These are phyloP conservation scores for Protonibea diacanthus DNA, from an alignment of 2,797 vertebrate species.

Conservation along the genomic window DNA sequence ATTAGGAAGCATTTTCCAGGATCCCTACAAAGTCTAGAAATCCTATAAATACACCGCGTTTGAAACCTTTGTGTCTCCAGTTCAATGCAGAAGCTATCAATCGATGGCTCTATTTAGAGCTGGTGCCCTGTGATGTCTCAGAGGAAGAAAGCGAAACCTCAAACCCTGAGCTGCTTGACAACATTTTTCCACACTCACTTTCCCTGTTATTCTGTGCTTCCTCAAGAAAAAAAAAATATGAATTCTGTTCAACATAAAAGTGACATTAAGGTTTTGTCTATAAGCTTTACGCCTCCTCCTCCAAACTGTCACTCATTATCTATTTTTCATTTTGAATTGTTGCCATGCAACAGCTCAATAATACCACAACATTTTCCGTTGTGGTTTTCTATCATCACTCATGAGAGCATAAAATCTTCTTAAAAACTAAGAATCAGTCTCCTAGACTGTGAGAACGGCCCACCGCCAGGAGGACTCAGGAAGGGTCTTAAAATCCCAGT, in stretches of 20 bases:
- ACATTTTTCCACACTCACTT: constrained; percentile 37
- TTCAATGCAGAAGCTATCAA: constrained; percentile 73
- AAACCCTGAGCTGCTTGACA: constrained; percentile 38
- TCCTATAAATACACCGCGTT: constrained; percentile 66
- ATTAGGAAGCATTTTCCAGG: constrained; percentile 16
- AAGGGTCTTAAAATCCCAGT: constrained; percentile 48
- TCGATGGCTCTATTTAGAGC: constrained; percentile 79
- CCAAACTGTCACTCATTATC: constrained; percentile 49
- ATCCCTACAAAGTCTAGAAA: constrained; percentile 30
- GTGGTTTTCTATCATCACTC: constrained; percentile 60
- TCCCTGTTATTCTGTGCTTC: constrained; percentile 7
- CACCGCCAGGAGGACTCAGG: constrained; percentile 42
- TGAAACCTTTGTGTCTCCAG: constrained; percentile 65
- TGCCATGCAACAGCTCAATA: constrained; percentile 69
- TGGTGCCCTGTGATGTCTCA: constrained; percentile 67
- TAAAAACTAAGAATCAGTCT: constrained; percentile 57
- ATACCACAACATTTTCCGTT: constrained; percentile 53
- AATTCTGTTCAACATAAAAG: constrained; percentile 39
- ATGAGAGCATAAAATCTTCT: constrained; percentile 49
- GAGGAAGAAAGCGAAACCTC: constrained; percentile 71
- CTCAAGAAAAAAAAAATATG: constrained; percentile 20
- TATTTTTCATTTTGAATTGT: constrained; percentile 58
- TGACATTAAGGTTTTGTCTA: constrained; percentile 45
- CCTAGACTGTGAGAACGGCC: constrained; percentile 47
- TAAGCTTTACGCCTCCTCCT: constrained; percentile 34